These are phyloP conservation scores for Scalopus aquaticus DNA, from an alignment of 2,113 vertebrate genomes.

Conservation along the genomic window DNA sequence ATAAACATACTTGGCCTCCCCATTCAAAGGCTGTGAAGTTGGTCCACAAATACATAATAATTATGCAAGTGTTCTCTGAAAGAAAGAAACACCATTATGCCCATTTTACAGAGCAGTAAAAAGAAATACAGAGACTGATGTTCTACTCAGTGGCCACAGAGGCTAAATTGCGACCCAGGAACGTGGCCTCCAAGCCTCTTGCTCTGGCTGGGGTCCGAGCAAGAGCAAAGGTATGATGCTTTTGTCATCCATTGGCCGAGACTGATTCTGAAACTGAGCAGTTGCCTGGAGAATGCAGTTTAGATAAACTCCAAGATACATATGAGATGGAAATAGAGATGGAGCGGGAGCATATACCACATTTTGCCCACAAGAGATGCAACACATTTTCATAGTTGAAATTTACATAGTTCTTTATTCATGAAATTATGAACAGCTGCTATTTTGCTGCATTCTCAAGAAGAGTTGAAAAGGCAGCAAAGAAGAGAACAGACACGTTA, in stretches of 20 bases:
- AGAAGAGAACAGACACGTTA: conserved; percentile 87
- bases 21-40: not conserved
- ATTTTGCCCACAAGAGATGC: conserved; percentile 73
- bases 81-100: not conserved
- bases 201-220: not conserved
- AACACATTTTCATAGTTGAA: conserved; percentile 84
- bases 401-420: conserved; percentile 90
- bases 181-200: not conserved
- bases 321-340: conserved; percentile 37
- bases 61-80: not conserved
- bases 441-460: conserved; percentile 87
- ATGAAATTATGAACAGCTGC: conserved; percentile 90
- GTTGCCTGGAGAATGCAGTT: not conserved
- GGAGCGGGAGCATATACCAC: conserved; percentile 12
- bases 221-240: not conserved
- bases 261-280: not conserved
- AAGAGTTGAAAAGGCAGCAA: conserved; percentile 87
- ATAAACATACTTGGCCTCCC: not conserved
- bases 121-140: not conserved
- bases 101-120: conserved; percentile 51
- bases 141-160: not conserved
- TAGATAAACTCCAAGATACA: not conserved
- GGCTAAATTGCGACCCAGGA: not conserved
- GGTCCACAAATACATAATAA: not conserved
- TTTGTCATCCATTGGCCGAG: not conserved